phyloP scores from a whole-genome alignment of 2,888 invertebrate genomes.

The Sericinus montela region DNA sequence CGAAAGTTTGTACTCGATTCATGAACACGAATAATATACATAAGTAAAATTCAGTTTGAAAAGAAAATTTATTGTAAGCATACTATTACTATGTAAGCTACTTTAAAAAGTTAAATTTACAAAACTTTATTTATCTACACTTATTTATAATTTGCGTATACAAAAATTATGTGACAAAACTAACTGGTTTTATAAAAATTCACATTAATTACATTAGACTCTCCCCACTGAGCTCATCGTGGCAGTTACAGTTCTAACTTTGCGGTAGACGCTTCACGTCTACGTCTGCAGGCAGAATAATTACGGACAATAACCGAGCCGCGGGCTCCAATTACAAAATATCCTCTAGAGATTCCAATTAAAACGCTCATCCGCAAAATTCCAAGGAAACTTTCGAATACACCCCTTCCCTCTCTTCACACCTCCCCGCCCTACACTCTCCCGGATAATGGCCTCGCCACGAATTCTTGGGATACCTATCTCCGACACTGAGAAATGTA shows the following conservation, averaged over 20 bases:
- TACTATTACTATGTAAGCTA: too few species aligned
- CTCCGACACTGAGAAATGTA: slow-evolving; percentile 44
- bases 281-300: slow-evolving; percentile 9
- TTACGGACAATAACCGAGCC: slow-evolving; percentile 29
- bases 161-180: too few species aligned
- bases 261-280: slow-evolving; percentile 3
- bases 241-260: slow-evolving; percentile 2
- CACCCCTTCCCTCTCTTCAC: background rate
- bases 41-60: too few species aligned
- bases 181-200: too few species aligned
- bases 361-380: slow-evolving; percentile 75
- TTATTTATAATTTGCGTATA: too few species aligned
- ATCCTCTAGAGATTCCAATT: slow-evolving; percentile 71
- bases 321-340: slow-evolving; percentile 68
- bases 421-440: slow-evolving; percentile 21
- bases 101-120: too few species aligned
- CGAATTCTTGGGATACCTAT: slow-evolving; percentile 63
- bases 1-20: too few species aligned
- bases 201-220: too few species aligned
- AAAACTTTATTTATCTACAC: too few species aligned
- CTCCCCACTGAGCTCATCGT: too few species aligned
- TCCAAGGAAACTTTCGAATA: slow-evolving; percentile 62
- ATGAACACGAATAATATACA: too few species aligned
- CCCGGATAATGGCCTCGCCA: slow-evolving; percentile 28
- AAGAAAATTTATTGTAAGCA: too few species aligned